phyloP scores from a whole-genome alignment of 2,113 vertebrate genomes.

The Paralichthys olivaceus region DNA sequence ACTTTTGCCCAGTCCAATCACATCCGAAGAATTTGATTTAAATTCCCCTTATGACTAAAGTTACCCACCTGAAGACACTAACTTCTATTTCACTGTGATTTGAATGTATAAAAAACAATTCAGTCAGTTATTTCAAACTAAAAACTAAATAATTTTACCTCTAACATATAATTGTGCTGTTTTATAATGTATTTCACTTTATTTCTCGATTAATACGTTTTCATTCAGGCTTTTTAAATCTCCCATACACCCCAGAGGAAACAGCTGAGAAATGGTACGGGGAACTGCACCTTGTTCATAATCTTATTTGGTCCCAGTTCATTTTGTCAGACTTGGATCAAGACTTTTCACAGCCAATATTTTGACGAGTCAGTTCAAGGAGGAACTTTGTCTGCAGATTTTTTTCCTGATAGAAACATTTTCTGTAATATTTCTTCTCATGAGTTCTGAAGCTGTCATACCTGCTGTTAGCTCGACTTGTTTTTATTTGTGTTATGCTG shows the following conservation, averaged over 20 bases:
- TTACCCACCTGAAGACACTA: too few species aligned
- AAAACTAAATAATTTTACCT: background rate
- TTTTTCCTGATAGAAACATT: background rate
- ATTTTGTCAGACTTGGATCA: conserved; percentile 12
- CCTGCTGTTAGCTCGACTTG: conserved; percentile 9
- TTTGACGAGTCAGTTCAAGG: background rate
- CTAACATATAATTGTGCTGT: background rate
- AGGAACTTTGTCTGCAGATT: background rate
- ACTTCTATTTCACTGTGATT: background rate
- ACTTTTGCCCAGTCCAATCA: background rate
- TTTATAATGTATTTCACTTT: background rate
- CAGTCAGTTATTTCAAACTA: background rate
- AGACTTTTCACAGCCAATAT: conserved; percentile 12
- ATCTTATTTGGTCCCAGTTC: background rate
- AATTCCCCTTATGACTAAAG: background rate
- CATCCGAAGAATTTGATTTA: background rate
- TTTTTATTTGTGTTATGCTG: background rate
- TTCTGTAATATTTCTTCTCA: conserved; percentile 31
- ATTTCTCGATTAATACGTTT: background rate
- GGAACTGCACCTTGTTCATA: conserved; percentile 3
- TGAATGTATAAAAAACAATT: background rate
- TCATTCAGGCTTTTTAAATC: conserved; percentile 9
- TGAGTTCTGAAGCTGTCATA: background rate
- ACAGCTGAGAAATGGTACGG: background rate
- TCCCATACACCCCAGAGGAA: background rate